Evolutionary conservation across 2,888 invertebrate genomes (phyloP).

Genomic region (Panopea generosa): DNA sequence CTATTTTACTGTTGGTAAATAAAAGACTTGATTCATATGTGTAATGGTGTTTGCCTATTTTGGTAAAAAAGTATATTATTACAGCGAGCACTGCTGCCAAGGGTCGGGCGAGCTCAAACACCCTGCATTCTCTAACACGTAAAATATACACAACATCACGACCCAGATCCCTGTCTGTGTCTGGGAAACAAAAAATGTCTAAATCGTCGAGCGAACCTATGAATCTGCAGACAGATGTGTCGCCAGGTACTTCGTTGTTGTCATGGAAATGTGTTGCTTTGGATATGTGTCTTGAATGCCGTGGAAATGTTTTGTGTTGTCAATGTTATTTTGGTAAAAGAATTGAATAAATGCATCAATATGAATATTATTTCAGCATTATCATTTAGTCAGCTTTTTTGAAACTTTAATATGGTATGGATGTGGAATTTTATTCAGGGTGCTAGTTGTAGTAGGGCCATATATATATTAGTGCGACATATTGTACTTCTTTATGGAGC

Average conservation of each 20-base stretch:
- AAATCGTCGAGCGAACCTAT: constrained; percentile 84
- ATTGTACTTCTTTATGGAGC: too few species aligned
- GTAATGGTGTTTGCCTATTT: too few species aligned
- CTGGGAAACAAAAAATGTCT: constrained; percentile 73
- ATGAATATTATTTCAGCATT: too few species aligned
- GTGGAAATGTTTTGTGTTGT: constrained; percentile 4
- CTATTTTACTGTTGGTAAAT: too few species aligned
- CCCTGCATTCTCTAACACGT: constrained; percentile 50
- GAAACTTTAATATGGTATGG: too few species aligned
- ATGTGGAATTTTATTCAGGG: too few species aligned
- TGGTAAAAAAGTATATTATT: too few species aligned
- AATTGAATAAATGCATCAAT: too few species aligned
- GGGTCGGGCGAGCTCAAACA: constrained; percentile 6
- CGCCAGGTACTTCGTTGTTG: constrained; percentile 78
- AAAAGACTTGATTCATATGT: too few species aligned
- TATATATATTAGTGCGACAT: too few species aligned
- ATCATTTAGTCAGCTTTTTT: too few species aligned
- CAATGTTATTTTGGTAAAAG: background rate
- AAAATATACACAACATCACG: constrained; percentile 73
- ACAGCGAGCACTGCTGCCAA: constrained; percentile 10
- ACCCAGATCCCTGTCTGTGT: constrained; percentile 77
- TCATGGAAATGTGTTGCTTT: background rate
- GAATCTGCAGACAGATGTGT: constrained; percentile 83
- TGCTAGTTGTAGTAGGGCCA: too few species aligned
- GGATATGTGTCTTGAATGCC: background rate